Percentiles rank a stretch among this genome's conserved stretches.
phyloP scores from a whole-genome alignment of 2,888 invertebrate species.

The Ophioninae sp. region DNA sequence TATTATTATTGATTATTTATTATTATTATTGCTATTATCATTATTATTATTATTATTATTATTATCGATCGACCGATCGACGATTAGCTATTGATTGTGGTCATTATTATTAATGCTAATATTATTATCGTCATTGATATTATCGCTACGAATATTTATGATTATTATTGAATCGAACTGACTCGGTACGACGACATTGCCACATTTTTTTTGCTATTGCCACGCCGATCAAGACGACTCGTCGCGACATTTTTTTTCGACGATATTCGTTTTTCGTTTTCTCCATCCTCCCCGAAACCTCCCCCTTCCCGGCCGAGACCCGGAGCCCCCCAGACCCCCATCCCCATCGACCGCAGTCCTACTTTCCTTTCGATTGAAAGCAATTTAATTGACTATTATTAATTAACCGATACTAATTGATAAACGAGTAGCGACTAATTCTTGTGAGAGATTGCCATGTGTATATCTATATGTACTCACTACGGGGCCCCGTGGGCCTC shows the following conservation, averaged over 20 bases:
- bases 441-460: slow-evolving; percentile 81
- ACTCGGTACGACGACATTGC: slow-evolving; percentile 60
- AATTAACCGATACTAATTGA: slow-evolving; percentile 79
- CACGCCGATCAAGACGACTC: slow-evolving; percentile 29
- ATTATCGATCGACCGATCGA: slow-evolving; percentile 63
- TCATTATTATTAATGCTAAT: slow-evolving; percentile 63
- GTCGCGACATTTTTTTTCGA: slow-evolving; percentile 46
- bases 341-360: background rate
- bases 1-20: slow-evolving; percentile 65
- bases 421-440: slow-evolving; percentile 79
- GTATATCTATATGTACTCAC: slow-evolving; percentile 81
- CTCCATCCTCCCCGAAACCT: slow-evolving; percentile 23
- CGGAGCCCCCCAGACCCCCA: background rate
- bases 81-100: slow-evolving; percentile 65
- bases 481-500: slow-evolving; percentile 75
- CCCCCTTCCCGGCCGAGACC: background rate
- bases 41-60: slow-evolving; percentile 64
- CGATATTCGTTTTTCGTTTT: slow-evolving; percentile 33
- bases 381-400: slow-evolving; percentile 77
- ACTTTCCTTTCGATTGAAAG: slow-evolving; percentile 53
- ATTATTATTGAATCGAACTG: slow-evolving; percentile 59
- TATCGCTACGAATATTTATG: slow-evolving; percentile 57
- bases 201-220: slow-evolving; percentile 68
- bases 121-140: slow-evolving; percentile 30
- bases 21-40: slow-evolving; percentile 63